Conservation (phyloP, 2,113 vertebrate species). For the Antennarius striatus region DNA sequence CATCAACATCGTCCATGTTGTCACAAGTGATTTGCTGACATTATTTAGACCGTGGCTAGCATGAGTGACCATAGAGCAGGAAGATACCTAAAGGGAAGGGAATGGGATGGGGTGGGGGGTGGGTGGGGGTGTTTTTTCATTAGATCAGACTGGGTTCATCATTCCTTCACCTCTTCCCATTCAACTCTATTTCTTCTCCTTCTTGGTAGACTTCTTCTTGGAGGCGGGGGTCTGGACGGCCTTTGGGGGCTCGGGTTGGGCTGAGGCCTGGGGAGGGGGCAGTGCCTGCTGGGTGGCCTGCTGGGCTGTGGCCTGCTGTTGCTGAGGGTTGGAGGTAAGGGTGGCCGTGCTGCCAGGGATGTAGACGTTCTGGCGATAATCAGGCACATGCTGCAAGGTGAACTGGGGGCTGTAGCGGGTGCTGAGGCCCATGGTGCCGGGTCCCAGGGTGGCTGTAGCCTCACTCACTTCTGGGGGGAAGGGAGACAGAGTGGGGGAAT, state of each 20-base stretch:
- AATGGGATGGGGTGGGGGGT: slow-evolving; percentile 51
- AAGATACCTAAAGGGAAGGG: slow-evolving; percentile 56
- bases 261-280: slow-evolving; percentile 72
- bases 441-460: slow-evolving; percentile 87
- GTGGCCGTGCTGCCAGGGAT: slow-evolving; percentile 97
- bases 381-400: slow-evolving; percentile 96
- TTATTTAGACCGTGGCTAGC: slow-evolving; percentile 37
- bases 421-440: slow-evolving; percentile 95
- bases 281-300: slow-evolving; percentile 81
- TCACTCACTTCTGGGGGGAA: slow-evolving; percentile 87
- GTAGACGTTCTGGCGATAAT: slow-evolving; percentile 98
- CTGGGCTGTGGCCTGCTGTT: slow-evolving; percentile 73
- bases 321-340: slow-evolving; percentile 86
- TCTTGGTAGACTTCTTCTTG: slow-evolving; percentile 99
- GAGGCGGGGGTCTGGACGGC: slow-evolving; percentile 84
- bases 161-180: slow-evolving; percentile 48
- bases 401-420: slow-evolving; percentile 96
- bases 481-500: slow-evolving; percentile 37
- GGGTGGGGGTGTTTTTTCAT: slow-evolving; percentile 33
- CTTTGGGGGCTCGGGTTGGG: slow-evolving; percentile 80
- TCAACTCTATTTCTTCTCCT: slow-evolving; percentile 92
- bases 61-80: slow-evolving; percentile 42
- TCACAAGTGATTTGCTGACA: slow-evolving; percentile 46
- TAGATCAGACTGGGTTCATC: slow-evolving; percentile 35
- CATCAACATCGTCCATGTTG: slow-evolving; percentile 46